Percentiles rank a stretch among this genome's conserved stretches.
Conservation (phyloP, 1,140 invertebrate genomes). For the Cheumatopsyche charites region DNA sequence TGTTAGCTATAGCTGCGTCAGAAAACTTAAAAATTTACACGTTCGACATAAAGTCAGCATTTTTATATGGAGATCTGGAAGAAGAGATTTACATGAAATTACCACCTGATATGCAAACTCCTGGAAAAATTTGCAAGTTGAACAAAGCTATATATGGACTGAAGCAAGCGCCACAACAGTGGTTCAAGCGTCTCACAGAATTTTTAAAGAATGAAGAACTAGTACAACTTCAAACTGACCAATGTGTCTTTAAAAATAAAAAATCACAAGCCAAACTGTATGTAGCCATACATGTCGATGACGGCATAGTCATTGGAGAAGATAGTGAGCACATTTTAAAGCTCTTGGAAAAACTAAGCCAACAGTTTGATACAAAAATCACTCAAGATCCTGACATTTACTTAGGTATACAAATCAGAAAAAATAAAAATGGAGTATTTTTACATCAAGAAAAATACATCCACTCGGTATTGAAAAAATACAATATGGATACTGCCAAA, state of each 20-base stretch:
- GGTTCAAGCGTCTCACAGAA: constrained; percentile 45
- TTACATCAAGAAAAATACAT: neutral
- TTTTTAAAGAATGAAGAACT: constrained; percentile 42
- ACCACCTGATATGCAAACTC: neutral
- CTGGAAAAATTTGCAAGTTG: constrained; percentile 43
- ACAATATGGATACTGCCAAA: neutral
- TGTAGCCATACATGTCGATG: neutral
- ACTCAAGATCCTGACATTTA: neutral
- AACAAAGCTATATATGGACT: constrained; percentile 26
- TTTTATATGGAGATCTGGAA: too few relatives aligned
- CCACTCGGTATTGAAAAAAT: neutral
- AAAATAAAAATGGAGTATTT: neutral
- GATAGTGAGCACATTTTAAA: neutral
- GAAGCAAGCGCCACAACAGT: constrained; percentile 47
- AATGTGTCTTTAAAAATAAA: neutral
- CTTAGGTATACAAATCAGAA: neutral
- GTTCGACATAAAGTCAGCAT: too few relatives aligned
- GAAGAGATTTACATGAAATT: neutral
- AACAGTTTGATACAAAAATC: neutral
- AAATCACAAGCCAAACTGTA: neutral
- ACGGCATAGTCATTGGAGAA: neutral
- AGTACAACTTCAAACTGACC: constrained; percentile 31
- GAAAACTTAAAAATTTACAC: too few relatives aligned
- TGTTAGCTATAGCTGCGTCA: neutral
- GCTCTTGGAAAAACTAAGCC: neutral